Base-by-base conservation (phyloP, 1,140 invertebrate genomes). In the Penaeus indicus region DNA sequence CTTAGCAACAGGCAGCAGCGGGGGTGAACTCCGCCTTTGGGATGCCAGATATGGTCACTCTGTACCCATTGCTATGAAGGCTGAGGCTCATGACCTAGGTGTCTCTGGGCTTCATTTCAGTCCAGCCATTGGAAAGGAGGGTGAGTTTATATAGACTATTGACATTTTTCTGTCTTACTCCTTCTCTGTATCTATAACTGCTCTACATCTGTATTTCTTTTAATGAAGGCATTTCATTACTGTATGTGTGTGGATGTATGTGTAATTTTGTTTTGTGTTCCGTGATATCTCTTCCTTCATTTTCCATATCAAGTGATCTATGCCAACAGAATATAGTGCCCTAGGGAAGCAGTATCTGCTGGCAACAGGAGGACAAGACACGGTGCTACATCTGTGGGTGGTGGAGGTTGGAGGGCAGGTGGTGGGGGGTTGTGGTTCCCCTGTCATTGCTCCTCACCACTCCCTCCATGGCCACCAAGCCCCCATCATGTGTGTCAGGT, bases 401-500 rank as follows among this genome's bases (percentile, higher is more conserved):
- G 94, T 96, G 7, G 93, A 92, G 19, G 92, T 94, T 69, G 92
- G 92, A 11, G 80, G 87, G 3, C 91, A 92, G 32, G 91, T 91
- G 88, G n/a, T 86, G 88, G 84, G 89, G n/a, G 81, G 87, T 27
- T 69, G 69, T 25, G 79, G 27, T 22, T 78, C 75, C 16, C 82
- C 90, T 1, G 63, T 78, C 25, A 80, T 91, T 25, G n/a, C 84
- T 38, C 85, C 75, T 32, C 86, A 86, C 32, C 72, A 85, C 22
- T 81, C 22, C 19, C 60, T 99, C 92, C 93, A 94, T 54, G 95
- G 97, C 84, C 97, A 99, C 91, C 95, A 94, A 84, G 95, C 95
- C 25, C 94, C 97, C 78, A 96, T 98, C 0, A 97, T 96, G 61
- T 96, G 96, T 92, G 96, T 99, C 1, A 96, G 98, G 92, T 99